Evolutionary conservation across 2,797 vertebrate genomes (phyloP), one percentile per base, ranked within the genome.

Genomic region (Tympanoctomys barrerae): DNA sequence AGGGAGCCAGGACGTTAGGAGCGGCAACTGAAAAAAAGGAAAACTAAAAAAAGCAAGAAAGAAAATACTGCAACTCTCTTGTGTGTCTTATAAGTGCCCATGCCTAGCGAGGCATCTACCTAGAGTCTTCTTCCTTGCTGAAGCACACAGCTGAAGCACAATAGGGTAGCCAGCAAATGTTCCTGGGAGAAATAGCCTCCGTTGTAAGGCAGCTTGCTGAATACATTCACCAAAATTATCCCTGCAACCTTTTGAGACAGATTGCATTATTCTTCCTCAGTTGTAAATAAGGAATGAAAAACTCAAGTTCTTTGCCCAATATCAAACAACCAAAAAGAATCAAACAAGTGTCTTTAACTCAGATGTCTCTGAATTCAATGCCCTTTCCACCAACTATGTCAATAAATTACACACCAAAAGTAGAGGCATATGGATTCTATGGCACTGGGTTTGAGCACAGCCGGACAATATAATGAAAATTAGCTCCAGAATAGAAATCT

Each of bases 21-120:
- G 87, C 49, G 62, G 84, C 81, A n/a, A 92, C 1, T 92, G 31
- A 81, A 97, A 10, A n/a, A 91, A 91, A 71, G 71, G 31, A 73
- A 96, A 95, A 70, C 39, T 57, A 3, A 84, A 81, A 66, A n/a
- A 80, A 52, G 59, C 81, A 88, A 94, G 80, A n/a, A 89, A 95
- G 87, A 79, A 94, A 91, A 87, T 66, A 14, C 16, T 21, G 1
- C 26, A 14, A 90, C 59, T 91, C 46, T 28, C 64, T 92, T 39
- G 12, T 61, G 73, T 95, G n/a, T 82, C 19, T 80, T 54, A 31
- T 16, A 87, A 93, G 21, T 54, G 77, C 66, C 77, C 73, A 12
- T 2, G 19, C 39, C 5, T 8, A 24, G 1, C 71, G 49, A 94
- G 14, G 11, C 22, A 12, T 81, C 42, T 71, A 14, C 36, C 28